Conservation (phyloP, 1,140 invertebrate species). For the Listronotus oregonensis region DNA sequence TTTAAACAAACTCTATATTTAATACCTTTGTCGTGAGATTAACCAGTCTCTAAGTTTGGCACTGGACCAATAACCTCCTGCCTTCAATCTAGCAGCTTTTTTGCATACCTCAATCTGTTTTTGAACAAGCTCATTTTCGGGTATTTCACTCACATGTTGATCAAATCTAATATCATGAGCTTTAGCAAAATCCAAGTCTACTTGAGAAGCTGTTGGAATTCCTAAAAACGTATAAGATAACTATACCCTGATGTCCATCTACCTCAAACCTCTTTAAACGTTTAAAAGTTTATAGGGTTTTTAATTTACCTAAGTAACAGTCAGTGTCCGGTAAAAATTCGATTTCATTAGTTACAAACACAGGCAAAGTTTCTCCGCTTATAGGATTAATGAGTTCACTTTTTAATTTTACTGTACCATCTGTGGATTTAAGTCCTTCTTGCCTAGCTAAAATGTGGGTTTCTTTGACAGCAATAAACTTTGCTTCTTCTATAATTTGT, state of each 20-base stretch:
- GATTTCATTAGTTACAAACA: conserved; percentile 71
- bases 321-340: conserved; percentile 68
- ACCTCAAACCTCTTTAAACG: too few species aligned
- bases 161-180: conserved; percentile 57
- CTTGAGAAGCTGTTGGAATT: conserved; percentile 57
- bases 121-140: conserved; percentile 37
- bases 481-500: conserved; percentile 72
- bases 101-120: conserved; percentile 58
- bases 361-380: conserved; percentile 66
- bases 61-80: conserved; percentile 84
- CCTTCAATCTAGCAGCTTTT: conserved; percentile 63
- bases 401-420: conserved; percentile 53
- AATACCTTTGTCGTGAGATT: conserved; percentile 82
- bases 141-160: conserved; percentile 31
- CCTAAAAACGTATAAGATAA: conserved; percentile 22
- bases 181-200: conserved; percentile 64
- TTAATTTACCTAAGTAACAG: conserved; percentile 69
- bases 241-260: too few species aligned
- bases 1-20: too few species aligned
- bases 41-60: conserved; percentile 93
- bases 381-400: conserved; percentile 76
- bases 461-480: conserved; percentile 66
- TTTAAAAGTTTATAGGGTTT: not conserved
- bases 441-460: conserved; percentile 60
- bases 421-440: conserved; percentile 43